Conservation (phyloP, 2,113 vertebrate genomes). For the Oryzias celebensis region DNA sequence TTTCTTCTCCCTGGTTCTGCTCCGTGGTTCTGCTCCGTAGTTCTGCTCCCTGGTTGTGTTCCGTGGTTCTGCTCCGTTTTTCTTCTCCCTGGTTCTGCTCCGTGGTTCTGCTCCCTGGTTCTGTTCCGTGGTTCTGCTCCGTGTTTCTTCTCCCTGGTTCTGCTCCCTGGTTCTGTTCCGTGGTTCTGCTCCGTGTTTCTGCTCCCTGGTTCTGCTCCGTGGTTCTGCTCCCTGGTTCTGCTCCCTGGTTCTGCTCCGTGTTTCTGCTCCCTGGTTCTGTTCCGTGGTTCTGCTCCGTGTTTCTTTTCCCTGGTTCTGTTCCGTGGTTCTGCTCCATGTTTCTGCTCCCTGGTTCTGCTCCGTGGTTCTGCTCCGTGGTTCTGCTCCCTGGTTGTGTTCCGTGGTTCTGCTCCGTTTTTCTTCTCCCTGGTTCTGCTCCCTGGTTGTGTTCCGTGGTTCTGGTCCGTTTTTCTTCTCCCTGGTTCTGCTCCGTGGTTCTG, state of each 20-base stretch:
- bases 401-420: slow-evolving; percentile 32
- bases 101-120: slow-evolving; percentile 31
- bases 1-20: slow-evolving; percentile 21
- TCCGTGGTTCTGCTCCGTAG: slow-evolving; percentile 25
- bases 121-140: slow-evolving; percentile 22
- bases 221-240: slow-evolving; percentile 29
- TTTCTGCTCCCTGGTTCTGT: slow-evolving; percentile 32
- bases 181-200: slow-evolving; percentile 29
- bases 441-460: slow-evolving; percentile 11
- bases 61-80: slow-evolving; percentile 19
- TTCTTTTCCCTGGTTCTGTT: slow-evolving; percentile 26
- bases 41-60: slow-evolving; percentile 14
- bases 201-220: slow-evolving; percentile 12
- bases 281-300: slow-evolving; percentile 13
- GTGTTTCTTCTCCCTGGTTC: too few relatives aligned
- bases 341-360: slow-evolving; percentile 13
- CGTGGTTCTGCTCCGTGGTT: slow-evolving; percentile 30
- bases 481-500: slow-evolving; percentile 28
- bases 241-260: slow-evolving; percentile 13
- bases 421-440: slow-evolving; percentile 24
- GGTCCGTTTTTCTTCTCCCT: slow-evolving; percentile 1
- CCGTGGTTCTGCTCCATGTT: slow-evolving; percentile 27
- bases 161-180: slow-evolving; percentile 13
- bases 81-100: slow-evolving; percentile 18
- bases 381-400: slow-evolving; percentile 12